A percentile compares a stretch with the other conserved stretches of the same genome.
Evolutionary conservation across 2,113 vertebrate genomes (phyloP).

Genomic region (Spea bombifrons): DNA sequence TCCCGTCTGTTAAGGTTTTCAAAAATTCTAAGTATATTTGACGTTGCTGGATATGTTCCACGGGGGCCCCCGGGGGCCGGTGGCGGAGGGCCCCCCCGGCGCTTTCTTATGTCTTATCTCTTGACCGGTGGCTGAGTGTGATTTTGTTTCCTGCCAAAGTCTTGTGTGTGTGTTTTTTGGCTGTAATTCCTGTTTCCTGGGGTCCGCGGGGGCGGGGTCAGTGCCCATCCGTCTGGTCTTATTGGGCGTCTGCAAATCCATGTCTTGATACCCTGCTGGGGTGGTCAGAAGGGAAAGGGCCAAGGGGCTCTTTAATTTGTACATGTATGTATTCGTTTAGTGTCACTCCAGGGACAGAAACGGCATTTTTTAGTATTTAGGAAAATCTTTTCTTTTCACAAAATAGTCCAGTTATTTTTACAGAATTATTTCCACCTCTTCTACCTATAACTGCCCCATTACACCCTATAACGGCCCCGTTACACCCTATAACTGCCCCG

Average conservation of each 20-base stretch:
- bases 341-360: too few relatives aligned
- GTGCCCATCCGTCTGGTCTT: background rate
- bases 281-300: background rate
- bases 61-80: constrained; percentile 11
- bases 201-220: background rate
- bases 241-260: too few relatives aligned
- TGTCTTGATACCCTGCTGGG: background rate
- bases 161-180: constrained; percentile 67
- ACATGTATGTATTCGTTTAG: too few relatives aligned
- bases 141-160: constrained; percentile 58
- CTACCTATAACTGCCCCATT: background rate
- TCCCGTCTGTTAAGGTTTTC: constrained; percentile 26
- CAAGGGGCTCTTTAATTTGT: background rate
- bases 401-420: too few relatives aligned
- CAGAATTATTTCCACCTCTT: too few relatives aligned
- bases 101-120: constrained; percentile 63
- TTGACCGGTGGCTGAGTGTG: constrained; percentile 79
- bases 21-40: constrained; percentile 23
- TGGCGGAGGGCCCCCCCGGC: constrained; percentile 6
- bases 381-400: too few relatives aligned
- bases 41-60: constrained; percentile 32
- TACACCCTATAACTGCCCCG: constrained; percentile 53
- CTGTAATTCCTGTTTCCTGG: constrained; percentile 20
- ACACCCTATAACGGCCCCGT: constrained; percentile 33
- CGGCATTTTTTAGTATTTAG: too few relatives aligned